These are phyloP conservation scores for Pristionchus arcanus DNA, from an alignment of 2,888 invertebrate genomes.

Conservation along the genomic window DNA sequence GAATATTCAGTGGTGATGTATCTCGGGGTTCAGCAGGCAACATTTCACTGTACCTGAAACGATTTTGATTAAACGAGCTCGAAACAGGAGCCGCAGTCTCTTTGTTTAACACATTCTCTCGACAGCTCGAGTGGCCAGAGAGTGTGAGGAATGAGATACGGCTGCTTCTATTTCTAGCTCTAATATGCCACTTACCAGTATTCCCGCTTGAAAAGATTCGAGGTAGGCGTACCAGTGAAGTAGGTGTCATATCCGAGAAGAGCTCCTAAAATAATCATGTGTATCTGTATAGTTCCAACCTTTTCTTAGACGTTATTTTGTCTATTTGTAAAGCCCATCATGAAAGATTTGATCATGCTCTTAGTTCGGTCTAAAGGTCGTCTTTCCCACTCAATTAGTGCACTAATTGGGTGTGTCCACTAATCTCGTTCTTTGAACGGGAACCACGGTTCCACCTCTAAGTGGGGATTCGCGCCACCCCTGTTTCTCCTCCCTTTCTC, in stretches of 20 bases:
- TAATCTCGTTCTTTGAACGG: not conserved
- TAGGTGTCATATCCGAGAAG: constrained; percentile 51
- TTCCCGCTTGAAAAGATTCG: constrained; percentile 51
- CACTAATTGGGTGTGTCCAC: not conserved
- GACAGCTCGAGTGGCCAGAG: too few species aligned
- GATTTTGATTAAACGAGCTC: too few species aligned
- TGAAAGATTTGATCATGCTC: not conserved
- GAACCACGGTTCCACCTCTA: not conserved
- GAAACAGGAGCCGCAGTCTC: too few species aligned
- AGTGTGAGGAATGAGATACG: not conserved
- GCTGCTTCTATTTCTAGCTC: too few species aligned
- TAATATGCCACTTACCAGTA: constrained; percentile 50
- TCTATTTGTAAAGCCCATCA: not conserved
- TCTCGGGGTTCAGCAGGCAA: constrained; percentile 33
- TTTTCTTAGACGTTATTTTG: too few species aligned
- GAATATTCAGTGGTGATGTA: not conserved
- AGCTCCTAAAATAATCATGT: constrained; percentile 27
- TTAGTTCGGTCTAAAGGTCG: not conserved
- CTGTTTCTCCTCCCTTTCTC: not conserved
- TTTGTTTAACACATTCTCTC: too few species aligned
- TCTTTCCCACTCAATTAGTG: not conserved
- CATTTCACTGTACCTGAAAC: constrained; percentile 53
- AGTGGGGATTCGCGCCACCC: not conserved
- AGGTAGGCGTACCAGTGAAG: not conserved
- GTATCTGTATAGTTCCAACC: too few species aligned